Base-by-base conservation (phyloP, 2,888 invertebrate genomes). In the Macrophya annulata region DNA sequence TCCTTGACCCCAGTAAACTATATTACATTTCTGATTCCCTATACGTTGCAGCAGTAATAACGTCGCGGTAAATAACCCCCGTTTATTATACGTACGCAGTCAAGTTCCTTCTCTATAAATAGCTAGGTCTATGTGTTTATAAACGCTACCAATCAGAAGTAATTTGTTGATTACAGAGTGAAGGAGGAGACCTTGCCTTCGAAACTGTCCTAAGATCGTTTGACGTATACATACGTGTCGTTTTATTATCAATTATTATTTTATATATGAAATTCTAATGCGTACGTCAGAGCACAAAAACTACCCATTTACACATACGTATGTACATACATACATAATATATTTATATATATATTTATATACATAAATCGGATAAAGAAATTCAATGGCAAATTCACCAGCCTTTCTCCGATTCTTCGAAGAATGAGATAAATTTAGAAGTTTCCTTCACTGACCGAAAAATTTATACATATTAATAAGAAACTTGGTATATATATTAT, bases 41-140 rank as follows among this genome's bases (percentile, higher is more conserved):
- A 76, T 25, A n/a, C 37, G 40, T 48, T 71, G 9, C 12, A 4
- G 55, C n/a, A 17, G 55, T 55, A 55, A 12, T 12, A 15, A 76
- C 76, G 76, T 76, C 76, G 45, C 45, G 76, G 48, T 48, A 76
- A 48, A 76, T 48, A 76, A 31, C 76, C 48, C 48, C n/a, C n/a
- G 76, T 76, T 76, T 76, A 48, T 76, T 76, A 25, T 48, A 76
- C 48, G 76, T 45, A 76, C 17, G 71, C 17, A 37, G n/a, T 48
- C 51, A 77, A 77, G 77, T 77, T 77, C 77, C 55, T 51, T 55
- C 51, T 12, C 77, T 77, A 77, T 77, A 77, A 51, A 77, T 51
- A 77, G 43, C n/a, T n/a, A 43, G 17, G 8, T 51, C 21, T 62
- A 62, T 62, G 25, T 62, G 51, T 77, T 48, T 77, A 31, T 77